Evolutionary conservation across 2,113 vertebrate species (phyloP), one percentile per base, ranked within the genome.

Genomic region (Syngnathus scovelli): DNA sequence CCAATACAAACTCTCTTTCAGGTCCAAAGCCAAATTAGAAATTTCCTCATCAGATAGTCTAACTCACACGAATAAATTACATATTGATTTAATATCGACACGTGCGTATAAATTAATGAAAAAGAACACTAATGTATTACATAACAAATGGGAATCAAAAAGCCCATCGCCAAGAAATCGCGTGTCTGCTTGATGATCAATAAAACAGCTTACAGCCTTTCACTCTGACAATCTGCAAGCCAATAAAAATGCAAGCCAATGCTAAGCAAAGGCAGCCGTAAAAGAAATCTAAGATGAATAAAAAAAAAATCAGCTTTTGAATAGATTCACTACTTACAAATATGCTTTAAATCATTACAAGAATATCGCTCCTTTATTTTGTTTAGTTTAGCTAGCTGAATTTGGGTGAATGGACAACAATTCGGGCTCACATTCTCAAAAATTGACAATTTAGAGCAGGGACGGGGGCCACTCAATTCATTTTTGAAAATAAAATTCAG

Each of bases 121-220:
- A 61, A 61, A 61, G n/a, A 61, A 61, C 37, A 21, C 59, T n/a
- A 41, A 41, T 23, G 60, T 61, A 21, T 61, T 61, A 43, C 38
- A 33, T 33, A 61, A 61, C 19, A 21, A 61, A 43, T 21, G 38
- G 11, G 39, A 23, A 43, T 61, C 19, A 12, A 61, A 61, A 61
- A 41, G 16, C 37, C 59, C 12, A n/a, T 60, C 5, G 60, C 38
- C 60, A 39, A 61, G 16, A 39, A 61, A 61, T 61, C 10, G 19
- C 6, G 38, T 12, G 38, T 11, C 38, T 21, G 19, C 19, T 61
- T 61, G 60, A 43, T 41, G 60, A 61, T 61, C 60, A 21, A 61
- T 61, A 61, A 61, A 61, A 61, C 38, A 13, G 60, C 38, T 41
- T 27, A n/a, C 60, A 43, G 60, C 60, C 43, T 61, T 61, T 13